phyloP scores from a whole-genome alignment of 2,113 vertebrate genomes.

The Plectropomus leopardus region DNA sequence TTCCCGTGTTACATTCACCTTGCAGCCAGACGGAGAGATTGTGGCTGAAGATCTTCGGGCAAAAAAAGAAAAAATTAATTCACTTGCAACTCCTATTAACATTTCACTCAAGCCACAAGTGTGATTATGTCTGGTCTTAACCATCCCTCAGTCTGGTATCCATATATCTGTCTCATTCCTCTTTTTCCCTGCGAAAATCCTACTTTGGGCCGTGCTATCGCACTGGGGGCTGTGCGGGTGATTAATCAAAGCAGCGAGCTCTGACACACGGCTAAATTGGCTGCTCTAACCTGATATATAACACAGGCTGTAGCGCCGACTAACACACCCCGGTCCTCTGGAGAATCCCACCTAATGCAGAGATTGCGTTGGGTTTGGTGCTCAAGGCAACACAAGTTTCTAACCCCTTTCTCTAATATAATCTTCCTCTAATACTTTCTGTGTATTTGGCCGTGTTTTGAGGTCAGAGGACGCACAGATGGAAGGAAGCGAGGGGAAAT shows the following conservation, averaged over 20 bases:
- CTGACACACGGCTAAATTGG: slow-evolving; percentile 81
- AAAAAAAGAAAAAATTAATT: slow-evolving; percentile 62
- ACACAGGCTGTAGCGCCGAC: slow-evolving; percentile 65
- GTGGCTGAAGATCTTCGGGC: slow-evolving; percentile 15
- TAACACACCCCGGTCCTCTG: slow-evolving; percentile 65
- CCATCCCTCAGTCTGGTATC: slow-evolving; percentile 70
- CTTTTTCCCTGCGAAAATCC: slow-evolving; percentile 67
- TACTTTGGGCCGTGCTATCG: slow-evolving; percentile 68
- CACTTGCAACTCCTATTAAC: slow-evolving; percentile 67
- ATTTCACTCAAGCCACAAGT: slow-evolving; percentile 76
- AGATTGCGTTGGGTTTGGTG: slow-evolving; percentile 64
- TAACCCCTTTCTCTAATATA: slow-evolving; percentile 64
- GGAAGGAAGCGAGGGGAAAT: slow-evolving; percentile 40
- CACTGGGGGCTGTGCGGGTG: slow-evolving; percentile 66
- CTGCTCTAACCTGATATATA: slow-evolving; percentile 85
- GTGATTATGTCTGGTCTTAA: slow-evolving; percentile 75
- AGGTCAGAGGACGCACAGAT: slow-evolving; percentile 60
- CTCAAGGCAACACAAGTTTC: slow-evolving; percentile 75
- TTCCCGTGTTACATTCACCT: slow-evolving; percentile 39
- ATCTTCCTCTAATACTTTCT: slow-evolving; percentile 68
- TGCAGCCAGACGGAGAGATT: slow-evolving; percentile 32
- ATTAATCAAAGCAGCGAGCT: slow-evolving; percentile 81
- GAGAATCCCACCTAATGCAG: slow-evolving; percentile 72
- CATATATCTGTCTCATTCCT: slow-evolving; percentile 79
- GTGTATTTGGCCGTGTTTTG: slow-evolving; percentile 55